Evolutionary conservation across 2,797 vertebrate species (phyloP).

Genomic region (Acanthurus lineatus): DNA sequence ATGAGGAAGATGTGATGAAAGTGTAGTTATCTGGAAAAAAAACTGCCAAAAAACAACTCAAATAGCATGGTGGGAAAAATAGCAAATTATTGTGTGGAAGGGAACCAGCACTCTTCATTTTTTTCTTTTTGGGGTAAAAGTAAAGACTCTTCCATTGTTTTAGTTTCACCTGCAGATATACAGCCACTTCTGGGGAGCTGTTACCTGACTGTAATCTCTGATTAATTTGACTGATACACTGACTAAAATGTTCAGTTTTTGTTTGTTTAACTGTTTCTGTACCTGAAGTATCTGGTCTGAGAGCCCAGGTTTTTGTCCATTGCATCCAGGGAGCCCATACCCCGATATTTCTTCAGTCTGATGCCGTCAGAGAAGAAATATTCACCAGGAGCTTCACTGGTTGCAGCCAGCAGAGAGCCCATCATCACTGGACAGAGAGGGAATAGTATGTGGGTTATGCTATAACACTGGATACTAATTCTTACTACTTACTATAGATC

Average conservation of each 20-base stretch:
- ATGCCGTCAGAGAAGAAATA: conserved; percentile 99
- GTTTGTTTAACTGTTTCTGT: conserved; percentile 11
- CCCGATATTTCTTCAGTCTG: conserved; percentile 96
- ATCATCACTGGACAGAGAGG: conserved; percentile 92
- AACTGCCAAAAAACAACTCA: background rate
- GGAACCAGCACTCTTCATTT: too few species aligned
- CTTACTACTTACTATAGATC: background rate
- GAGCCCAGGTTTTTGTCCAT: conserved; percentile 99
- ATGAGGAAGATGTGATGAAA: conserved; percentile 44
- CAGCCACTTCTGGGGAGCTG: background rate
- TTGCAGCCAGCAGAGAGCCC: conserved; percentile 97
- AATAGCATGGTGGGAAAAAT: too few species aligned
- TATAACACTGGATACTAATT: background rate
- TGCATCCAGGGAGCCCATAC: conserved; percentile 98
- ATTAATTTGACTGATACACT: background rate
- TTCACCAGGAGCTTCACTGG: conserved; percentile 96
- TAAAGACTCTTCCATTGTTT: too few species aligned
- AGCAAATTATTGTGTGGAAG: too few species aligned
- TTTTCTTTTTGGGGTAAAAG: too few species aligned
- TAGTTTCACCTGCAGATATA: background rate
- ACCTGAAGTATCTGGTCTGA: conserved; percentile 98
- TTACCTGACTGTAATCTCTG: background rate
- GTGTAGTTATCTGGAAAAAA: conserved; percentile 23
- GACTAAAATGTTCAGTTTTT: background rate
- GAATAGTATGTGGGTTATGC: background rate